Evolutionary conservation across 2,113 vertebrate genomes (phyloP).

Genomic region (Pomatorhinus ruficollis): DNA sequence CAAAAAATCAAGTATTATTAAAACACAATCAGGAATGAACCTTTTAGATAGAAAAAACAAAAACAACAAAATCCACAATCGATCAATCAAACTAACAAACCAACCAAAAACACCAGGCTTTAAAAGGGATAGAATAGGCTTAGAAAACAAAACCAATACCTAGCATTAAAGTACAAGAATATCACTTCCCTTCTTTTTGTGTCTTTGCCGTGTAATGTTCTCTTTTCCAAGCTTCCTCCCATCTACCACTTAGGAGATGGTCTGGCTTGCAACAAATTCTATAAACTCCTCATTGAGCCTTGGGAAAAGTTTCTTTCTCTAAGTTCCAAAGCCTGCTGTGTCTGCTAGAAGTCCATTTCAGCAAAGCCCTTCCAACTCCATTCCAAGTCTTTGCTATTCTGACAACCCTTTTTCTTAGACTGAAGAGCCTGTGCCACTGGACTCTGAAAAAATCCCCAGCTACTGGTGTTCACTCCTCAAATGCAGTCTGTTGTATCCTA

Average conservation of each 20-base stretch:
- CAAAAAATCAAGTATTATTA: not conserved
- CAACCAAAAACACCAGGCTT: accelerated
- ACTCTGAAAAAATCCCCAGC: not conserved
- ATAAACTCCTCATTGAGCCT: not conserved
- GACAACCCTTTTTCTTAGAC: not conserved
- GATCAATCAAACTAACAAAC: not conserved
- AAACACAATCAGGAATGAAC: not conserved
- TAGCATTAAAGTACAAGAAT: not conserved
- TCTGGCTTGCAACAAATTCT: not conserved
- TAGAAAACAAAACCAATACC: not conserved
- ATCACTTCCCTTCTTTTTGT: not conserved
- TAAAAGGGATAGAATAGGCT: not conserved
- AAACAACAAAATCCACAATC: not conserved
- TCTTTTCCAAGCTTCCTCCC: not conserved
- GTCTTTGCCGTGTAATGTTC: not conserved
- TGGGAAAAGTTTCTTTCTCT: not conserved
- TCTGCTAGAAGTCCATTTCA: not conserved
- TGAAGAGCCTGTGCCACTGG: not conserved
- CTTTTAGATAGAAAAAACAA: not conserved
- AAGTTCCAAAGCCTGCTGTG: not conserved
- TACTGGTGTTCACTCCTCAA: not conserved
- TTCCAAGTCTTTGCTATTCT: not conserved
- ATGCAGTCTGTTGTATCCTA: not conserved
- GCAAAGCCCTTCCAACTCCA: not conserved
- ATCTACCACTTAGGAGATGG: not conserved